These are phyloP conservation scores for Sphaerophoria rueppellii DNA, from an alignment of 2,888 invertebrate genomes.

Conservation along the genomic window DNA sequence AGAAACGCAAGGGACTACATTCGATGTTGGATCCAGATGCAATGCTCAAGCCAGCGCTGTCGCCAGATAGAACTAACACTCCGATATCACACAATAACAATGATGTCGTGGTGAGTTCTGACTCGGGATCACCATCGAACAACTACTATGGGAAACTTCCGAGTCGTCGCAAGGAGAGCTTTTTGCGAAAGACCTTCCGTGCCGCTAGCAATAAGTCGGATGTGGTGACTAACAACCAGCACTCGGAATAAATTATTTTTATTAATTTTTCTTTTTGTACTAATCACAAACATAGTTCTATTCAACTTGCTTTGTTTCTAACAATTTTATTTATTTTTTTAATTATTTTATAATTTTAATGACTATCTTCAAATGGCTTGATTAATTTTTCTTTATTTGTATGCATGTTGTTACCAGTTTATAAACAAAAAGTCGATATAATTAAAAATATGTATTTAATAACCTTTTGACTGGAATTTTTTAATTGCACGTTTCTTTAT, in stretches of 20 bases:
- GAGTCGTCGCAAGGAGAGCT: conserved; percentile 81
- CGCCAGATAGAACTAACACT: conserved; percentile 14
- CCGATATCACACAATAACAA: conserved; percentile 38
- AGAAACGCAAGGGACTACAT: conserved; percentile 74
- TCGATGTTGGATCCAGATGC: conserved; percentile 71
- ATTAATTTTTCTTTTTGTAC: conserved; percentile 13
- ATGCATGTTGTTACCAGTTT: conserved; percentile 57
- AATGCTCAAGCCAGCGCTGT: conserved; percentile 44
- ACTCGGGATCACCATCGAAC: conserved; percentile 46
- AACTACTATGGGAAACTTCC: conserved; percentile 64
- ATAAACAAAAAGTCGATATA: conserved; percentile 29
- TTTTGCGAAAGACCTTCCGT: conserved; percentile 82
- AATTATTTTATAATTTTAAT: conserved; percentile 28
- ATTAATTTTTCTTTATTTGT: conserved; percentile 6
- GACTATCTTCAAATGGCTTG: not conserved
- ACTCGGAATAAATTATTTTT: conserved; percentile 54
- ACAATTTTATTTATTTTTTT: conserved; percentile 7
- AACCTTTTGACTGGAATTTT: conserved; percentile 37
- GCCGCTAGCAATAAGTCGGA: conserved; percentile 78
- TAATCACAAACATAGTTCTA: not conserved
- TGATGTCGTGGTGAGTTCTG: conserved; percentile 27
- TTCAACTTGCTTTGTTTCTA: conserved; percentile 41
- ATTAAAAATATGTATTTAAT: conserved; percentile 37
- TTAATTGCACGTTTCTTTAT: conserved; percentile 28
- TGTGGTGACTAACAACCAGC: conserved; percentile 67